Percentiles rank a stretch among this genome's conserved stretches.
Evolutionary conservation across 2,888 invertebrate species (phyloP).

Genomic region (Nowickia ferox): DNA sequence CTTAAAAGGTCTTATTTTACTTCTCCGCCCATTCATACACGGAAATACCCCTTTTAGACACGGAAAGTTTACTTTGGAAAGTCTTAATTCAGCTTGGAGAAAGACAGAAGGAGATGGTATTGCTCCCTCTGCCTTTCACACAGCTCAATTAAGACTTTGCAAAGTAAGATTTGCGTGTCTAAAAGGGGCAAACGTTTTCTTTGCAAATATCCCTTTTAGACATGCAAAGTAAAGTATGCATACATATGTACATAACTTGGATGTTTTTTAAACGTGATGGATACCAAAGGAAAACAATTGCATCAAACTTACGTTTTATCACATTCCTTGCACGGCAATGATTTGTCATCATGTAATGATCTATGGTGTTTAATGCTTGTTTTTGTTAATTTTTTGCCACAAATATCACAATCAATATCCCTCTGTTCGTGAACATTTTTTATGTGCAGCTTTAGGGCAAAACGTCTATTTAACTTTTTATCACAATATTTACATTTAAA

Average conservation of each 20-base stretch:
- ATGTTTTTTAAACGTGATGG: no score
- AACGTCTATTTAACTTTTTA: constrained; percentile 76
- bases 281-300: neutral
- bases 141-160: no score
- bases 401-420: constrained; percentile 43
- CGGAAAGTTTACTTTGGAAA: no score
- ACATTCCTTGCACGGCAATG: constrained; percentile 80
- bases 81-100: no score
- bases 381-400: constrained; percentile 36
- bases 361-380: constrained; percentile 44
- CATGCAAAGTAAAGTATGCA: constrained; percentile 70
- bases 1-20: no score
- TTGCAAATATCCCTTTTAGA: no score
- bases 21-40: no score
- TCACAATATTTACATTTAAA: constrained; percentile 78
- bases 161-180: constrained; percentile 75
- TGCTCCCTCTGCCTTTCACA: no score
- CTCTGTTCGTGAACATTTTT: constrained; percentile 36
- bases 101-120: no score
- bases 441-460: constrained; percentile 79
- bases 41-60: no score
- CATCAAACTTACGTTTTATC: constrained; percentile 78
- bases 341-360: constrained; percentile 78
- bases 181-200: no score
- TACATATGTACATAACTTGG: neutral